Evolutionary conservation across 2,797 vertebrate genomes (phyloP), one percentile per base, ranked within the genome.

Genomic region (Tenualosa ilisha): DNA sequence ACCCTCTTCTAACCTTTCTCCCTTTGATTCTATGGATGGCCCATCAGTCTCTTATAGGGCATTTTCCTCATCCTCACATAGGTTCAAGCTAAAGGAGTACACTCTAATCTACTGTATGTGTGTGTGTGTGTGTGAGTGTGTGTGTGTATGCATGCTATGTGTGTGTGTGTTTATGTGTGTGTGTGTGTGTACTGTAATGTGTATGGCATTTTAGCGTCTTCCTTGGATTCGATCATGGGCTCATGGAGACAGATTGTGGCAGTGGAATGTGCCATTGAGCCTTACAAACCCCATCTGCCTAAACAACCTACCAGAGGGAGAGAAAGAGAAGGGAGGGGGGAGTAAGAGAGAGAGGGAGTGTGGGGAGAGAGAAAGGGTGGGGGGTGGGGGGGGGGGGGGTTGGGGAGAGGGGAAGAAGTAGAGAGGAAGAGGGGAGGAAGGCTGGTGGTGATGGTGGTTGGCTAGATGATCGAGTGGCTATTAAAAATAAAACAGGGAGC

Each of bases 401-500:
- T 0, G 31, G 0, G 85, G 87, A 90, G 86, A 85, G 86, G 86
- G 79, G 83, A 86, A 87, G 86, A 50, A 83, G 84, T n/a, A 26
- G n/a, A 7, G 24, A 12, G 11, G 51, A 37, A 43, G 50, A 9
- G 24, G 43, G 43, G 72, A 22, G 56, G 72, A 61, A 49, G 24
- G 43, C 17, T 13, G 65, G 11, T 31, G 26, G 26, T 68, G 82
- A 20, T 85, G 83, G 81, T 84, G 88, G 90, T 88, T 92, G 92
- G 93, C 93, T 93, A 93, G 92, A 94, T 94, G 94, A 95, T 95
- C 93, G 93, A 96, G 93, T 92, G 90, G 90, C 92, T 93, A 95
- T 95, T 95, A 96, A 95, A 95, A 93, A 95, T 95, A 95, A 92
- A 95, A 92, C 91, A 95, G 92, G 91, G 92, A 92, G 91, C 92